Base-by-base conservation (phyloP, 2,888 invertebrate genomes). In the Coleophora deauratella region DNA sequence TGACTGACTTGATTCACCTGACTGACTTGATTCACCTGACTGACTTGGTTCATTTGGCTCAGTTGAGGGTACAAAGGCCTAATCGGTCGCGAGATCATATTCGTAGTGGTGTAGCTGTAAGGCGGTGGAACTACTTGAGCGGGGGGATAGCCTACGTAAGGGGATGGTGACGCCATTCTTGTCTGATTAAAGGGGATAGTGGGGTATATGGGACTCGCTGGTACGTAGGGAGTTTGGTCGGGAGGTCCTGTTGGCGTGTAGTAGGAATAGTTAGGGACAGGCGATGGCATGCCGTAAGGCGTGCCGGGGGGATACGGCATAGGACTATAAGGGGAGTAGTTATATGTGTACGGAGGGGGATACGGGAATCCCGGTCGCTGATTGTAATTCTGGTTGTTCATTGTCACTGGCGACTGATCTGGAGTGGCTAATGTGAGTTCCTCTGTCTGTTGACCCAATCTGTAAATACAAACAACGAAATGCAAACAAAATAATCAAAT, bases 361-460 rank as follows among this genome's bases (percentile, higher is more conserved):
- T 75, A 77, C 2, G 62, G 59, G 28, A 70, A 75, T 31, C 76
- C 72, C 15, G 80, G 78, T 28, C 71, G 51, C 38, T 72, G 79
- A 45, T 82, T 81, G 54, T 74, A 74, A 7, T 54, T 59, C n/a
- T 73, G 76, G 44, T 81, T 81, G 50, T 72, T 81, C 84, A 84
- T 84, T 45, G 66, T 68, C 38, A 38, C 48, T 27, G 66, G 58
- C 10, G 66, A 47, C 42, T 64, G 59, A 28, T 75, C 80, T 21
- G 73, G 54, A 3, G 68, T 59, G 41, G 52, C 71, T 38, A 76
- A 37, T 40, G 73, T 57, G 33, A 76, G 45, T 38, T 84, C 84
- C 50, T 86, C 84, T n/a, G 81, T 68, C 57, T 82, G 77, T 47
- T 72, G 74, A 32, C 73, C 72, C 52, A 81, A 69, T 54, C 86